Percentiles rank a stretch among this genome's conserved stretches.
Conservation (phyloP, 2,113 vertebrate genomes). For the Tylochromis polylepis region DNA sequence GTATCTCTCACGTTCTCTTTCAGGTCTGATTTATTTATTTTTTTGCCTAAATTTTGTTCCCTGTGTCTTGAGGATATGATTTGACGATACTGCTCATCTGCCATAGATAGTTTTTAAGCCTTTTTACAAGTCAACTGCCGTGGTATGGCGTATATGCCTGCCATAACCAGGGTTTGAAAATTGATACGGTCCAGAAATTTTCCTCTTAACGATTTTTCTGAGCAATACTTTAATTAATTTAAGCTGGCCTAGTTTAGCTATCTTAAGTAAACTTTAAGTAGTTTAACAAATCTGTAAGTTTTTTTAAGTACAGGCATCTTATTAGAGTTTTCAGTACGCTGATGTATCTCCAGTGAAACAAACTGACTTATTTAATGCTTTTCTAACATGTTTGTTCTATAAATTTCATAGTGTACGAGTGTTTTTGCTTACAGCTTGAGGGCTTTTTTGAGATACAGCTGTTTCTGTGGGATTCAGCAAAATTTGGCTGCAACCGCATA, state of each 20-base stretch:
- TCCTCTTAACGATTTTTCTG: background rate
- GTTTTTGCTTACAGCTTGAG: background rate
- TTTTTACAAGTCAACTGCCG: background rate
- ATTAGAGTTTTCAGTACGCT: background rate
- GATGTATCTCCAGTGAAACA: background rate
- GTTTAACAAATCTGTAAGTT: background rate
- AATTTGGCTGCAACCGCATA: background rate
- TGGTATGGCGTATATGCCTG: background rate
- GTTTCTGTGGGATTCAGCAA: background rate
- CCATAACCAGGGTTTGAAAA: too few species aligned
- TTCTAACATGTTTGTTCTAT: background rate
- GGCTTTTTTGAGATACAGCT: background rate
- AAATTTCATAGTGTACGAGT: background rate
- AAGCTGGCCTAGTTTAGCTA: background rate
- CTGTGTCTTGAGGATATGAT: background rate
- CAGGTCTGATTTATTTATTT: background rate
- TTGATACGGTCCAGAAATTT: too few species aligned
- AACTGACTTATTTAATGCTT: background rate
- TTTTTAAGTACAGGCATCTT: background rate
- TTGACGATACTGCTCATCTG: background rate
- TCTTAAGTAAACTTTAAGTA: background rate
- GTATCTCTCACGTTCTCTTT: background rate
- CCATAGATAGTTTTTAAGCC: background rate
- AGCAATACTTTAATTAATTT: background rate
- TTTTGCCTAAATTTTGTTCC: background rate